These are phyloP conservation scores for Scomber scombrus DNA, from an alignment of 2,113 vertebrate genomes.

Conservation along the genomic window DNA sequence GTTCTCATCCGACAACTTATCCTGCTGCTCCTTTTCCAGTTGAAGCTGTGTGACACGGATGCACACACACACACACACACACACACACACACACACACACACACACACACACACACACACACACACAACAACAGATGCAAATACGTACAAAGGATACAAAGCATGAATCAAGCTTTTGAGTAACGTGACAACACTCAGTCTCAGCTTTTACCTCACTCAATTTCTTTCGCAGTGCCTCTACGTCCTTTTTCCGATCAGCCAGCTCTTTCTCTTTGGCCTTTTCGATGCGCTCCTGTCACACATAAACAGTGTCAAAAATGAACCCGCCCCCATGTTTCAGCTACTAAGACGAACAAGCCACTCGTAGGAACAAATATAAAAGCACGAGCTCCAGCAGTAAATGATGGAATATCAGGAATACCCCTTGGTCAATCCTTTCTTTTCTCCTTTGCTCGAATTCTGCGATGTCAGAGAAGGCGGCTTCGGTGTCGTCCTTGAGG, in stretches of 20 bases:
- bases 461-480: constrained; percentile 22
- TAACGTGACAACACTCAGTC: too few species aligned
- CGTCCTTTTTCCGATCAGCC: constrained; percentile 86
- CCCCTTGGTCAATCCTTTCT: constrained; percentile 7
- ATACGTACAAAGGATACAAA: neutral
- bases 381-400: neutral
- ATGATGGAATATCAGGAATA: neutral
- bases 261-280: constrained; percentile 85
- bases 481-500: constrained; percentile 80
- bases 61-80: neutral
- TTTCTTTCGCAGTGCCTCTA: constrained; percentile 88
- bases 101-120: constrained; percentile 6
- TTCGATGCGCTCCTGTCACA: constrained; percentile 82
- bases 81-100: neutral
- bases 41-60: constrained; percentile 85
- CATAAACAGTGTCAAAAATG: constrained; percentile 26
- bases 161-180: too few species aligned
- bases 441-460: constrained; percentile 53
- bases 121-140: neutral
- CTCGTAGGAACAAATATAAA: neutral
- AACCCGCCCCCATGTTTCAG: neutral
- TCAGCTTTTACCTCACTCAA: constrained; percentile 86
- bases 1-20: constrained; percentile 73
- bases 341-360: neutral
- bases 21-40: constrained; percentile 88